These are phyloP conservation scores for Microcebus ravelobensis DNA, from an alignment of 2,113 vertebrate genomes.

Conservation along the genomic window DNA sequence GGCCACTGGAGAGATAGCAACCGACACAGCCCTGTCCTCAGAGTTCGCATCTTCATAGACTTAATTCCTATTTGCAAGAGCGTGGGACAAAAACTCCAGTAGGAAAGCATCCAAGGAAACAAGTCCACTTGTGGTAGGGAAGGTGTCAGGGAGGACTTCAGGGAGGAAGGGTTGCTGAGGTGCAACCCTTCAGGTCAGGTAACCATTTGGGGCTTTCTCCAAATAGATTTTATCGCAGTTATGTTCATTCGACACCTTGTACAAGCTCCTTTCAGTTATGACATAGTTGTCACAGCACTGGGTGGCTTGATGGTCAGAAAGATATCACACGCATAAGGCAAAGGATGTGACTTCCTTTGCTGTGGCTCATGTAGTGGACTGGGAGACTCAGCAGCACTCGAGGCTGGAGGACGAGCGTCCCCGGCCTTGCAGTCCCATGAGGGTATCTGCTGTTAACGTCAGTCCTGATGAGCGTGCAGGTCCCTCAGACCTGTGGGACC, in stretches of 20 bases:
- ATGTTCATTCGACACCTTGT: background rate
- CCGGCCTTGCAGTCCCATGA: background rate
- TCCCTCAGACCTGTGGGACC: fast-evolving
- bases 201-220: background rate
- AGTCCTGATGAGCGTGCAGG: background rate
- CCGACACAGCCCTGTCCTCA: background rate
- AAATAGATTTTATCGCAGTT: background rate
- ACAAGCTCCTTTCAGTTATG: background rate
- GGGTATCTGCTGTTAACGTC: background rate
- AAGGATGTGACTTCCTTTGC: background rate
- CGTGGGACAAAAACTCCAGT: background rate
- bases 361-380: background rate
- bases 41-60: background rate
- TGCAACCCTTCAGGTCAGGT: background rate
- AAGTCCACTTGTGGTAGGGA: background rate
- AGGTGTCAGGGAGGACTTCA: background rate
- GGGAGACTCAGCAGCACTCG: fast-evolving
- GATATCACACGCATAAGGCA: background rate
- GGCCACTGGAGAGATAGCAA: background rate
- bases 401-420: background rate
- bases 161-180: background rate
- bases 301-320: background rate
- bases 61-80: background rate
- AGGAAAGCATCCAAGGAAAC: background rate
- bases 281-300: background rate